Percentiles rank a stretch among this genome's conserved stretches.
Conservation (phyloP, 2,797 vertebrate species). For the Gephyroberyx darwinii region DNA sequence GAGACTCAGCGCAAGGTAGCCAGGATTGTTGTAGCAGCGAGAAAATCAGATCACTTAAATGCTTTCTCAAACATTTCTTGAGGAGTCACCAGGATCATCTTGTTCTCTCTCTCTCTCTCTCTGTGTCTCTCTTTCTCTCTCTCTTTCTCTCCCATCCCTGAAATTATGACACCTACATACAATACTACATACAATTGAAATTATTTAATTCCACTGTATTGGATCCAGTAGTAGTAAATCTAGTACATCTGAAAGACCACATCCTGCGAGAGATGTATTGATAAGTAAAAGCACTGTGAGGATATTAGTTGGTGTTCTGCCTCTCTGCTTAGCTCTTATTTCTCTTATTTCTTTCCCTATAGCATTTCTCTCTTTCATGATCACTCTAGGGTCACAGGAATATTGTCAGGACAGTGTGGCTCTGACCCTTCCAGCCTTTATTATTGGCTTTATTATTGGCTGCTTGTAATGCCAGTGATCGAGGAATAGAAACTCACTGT, state of each 20-base stretch:
- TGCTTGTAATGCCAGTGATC: too few relatives aligned
- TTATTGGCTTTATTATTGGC: too few relatives aligned
- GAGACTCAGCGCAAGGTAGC: slow-evolving; percentile 73
- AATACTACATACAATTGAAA: slow-evolving; percentile 43
- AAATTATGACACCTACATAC: slow-evolving; percentile 48
- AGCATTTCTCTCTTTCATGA: background rate
- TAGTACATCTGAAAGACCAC: too few relatives aligned
- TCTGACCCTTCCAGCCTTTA: background rate
- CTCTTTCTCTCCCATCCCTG: slow-evolving; percentile 27
- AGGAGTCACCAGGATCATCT: slow-evolving; percentile 52
- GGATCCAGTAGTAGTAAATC: too few relatives aligned
- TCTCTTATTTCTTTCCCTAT: background rate
- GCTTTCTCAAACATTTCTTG: slow-evolving; percentile 74
- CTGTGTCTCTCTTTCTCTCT: slow-evolving; percentile 6
- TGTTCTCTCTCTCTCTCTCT: slow-evolving; percentile 36
- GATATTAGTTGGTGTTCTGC: background rate
- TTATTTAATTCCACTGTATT: slow-evolving; percentile 4
- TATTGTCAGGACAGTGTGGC: background rate
- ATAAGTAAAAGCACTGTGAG: slow-evolving; percentile 6
- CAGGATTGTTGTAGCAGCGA: slow-evolving; percentile 72
- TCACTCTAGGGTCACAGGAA: background rate
- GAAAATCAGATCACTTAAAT: slow-evolving; percentile 77
- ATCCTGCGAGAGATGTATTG: background rate
- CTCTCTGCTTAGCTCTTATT: background rate
- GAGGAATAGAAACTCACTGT: too few relatives aligned